Percentiles rank a stretch among this genome's conserved stretches.
These are phyloP conservation scores for Eclectus roratus DNA, from an alignment of 2,113 vertebrate species.

Conservation along the genomic window DNA sequence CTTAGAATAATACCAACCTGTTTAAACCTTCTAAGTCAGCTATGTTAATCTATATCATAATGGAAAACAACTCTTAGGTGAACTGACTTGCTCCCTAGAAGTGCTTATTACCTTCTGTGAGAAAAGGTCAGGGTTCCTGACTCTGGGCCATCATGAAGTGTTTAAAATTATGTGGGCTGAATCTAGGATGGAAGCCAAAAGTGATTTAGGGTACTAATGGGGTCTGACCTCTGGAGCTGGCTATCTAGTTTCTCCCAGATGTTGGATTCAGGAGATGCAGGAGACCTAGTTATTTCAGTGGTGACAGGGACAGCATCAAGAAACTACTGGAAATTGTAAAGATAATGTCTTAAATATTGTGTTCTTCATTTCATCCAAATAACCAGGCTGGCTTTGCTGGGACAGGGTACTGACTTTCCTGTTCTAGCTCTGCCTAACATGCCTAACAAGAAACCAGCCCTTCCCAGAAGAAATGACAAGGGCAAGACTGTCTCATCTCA, in stretches of 20 bases:
- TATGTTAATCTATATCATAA: not conserved
- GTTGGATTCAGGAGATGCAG: not conserved
- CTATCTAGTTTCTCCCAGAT: not conserved
- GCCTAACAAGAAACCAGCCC: not conserved
- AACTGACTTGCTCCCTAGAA: not conserved
- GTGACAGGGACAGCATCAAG: not conserved
- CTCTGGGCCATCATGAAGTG: accelerated
- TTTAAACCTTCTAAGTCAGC: not conserved
- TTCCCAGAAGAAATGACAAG: not conserved
- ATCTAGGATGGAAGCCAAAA: not conserved
- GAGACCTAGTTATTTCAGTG: not conserved
- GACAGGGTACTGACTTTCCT: not conserved
- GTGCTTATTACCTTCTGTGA: not conserved
- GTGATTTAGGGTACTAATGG: no score
- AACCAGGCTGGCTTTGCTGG: not conserved
- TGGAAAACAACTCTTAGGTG: not conserved
- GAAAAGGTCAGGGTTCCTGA: not conserved
- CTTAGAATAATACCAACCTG: not conserved
- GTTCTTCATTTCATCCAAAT: not conserved
- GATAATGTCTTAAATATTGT: not conserved
- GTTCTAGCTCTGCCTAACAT: not conserved
- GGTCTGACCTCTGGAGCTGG: accelerated
- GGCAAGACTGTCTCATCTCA: not conserved
- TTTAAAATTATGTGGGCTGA: not conserved
- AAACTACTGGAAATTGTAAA: not conserved